These are phyloP conservation scores for Zhuqinia jingwanae DNA, from an alignment of 2,888 invertebrate genomes.

Conservation along the genomic window DNA sequence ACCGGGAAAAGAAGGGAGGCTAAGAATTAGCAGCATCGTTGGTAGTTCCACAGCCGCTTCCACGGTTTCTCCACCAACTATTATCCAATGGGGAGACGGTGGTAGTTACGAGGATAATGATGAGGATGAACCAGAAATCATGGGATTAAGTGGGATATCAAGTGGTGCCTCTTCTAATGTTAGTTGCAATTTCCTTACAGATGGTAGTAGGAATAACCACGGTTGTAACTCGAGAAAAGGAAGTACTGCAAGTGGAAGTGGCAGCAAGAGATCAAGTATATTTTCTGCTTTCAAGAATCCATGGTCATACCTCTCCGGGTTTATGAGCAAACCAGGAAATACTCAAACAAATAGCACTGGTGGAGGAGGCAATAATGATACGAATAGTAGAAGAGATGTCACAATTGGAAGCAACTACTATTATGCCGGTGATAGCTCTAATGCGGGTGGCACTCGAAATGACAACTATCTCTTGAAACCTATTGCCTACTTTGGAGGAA, in stretches of 20 bases:
- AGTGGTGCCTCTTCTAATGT: constrained; percentile 58
- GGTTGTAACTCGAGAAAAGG: constrained; percentile 65
- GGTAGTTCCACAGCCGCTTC: neutral
- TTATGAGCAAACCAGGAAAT: constrained; percentile 52
- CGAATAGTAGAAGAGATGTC: constrained; percentile 34
- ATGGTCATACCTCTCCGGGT: constrained; percentile 72
- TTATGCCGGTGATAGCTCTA: neutral
- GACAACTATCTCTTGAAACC: constrained; percentile 60
- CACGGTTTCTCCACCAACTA: constrained; percentile 58
- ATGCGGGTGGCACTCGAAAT: constrained; percentile 7
- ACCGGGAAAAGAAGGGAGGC: neutral
- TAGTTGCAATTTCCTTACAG: constrained; percentile 46
- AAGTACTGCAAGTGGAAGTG: constrained; percentile 68
- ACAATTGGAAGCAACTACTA: constrained; percentile 17
- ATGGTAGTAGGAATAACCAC: constrained; percentile 30
- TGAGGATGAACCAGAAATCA: constrained; percentile 54
- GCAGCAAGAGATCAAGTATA: constrained; percentile 67
- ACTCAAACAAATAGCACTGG: constrained; percentile 36
- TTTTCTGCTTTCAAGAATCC: constrained; percentile 75
- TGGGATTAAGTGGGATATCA: constrained; percentile 59
- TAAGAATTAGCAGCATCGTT: neutral
- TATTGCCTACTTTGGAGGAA: constrained; percentile 55
- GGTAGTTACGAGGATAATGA: constrained; percentile 36
- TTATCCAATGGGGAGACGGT: constrained; percentile 65
- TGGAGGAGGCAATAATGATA: constrained; percentile 5